These are phyloP conservation scores for Riparia riparia DNA, from an alignment of 2,113 vertebrate genomes.

Conservation along the genomic window DNA sequence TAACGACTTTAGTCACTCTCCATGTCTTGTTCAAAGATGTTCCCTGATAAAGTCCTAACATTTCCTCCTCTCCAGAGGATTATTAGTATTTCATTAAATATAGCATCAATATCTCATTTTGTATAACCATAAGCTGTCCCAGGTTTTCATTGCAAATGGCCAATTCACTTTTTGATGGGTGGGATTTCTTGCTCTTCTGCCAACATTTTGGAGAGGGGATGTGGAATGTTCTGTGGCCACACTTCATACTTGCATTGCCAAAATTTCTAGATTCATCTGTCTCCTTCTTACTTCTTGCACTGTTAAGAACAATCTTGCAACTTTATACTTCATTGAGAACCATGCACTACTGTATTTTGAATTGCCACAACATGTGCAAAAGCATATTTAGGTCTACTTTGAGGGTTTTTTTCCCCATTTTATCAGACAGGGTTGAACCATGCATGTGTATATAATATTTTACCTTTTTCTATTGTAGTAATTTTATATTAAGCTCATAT, in stretches of 20 bases:
- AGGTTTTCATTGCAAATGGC: not conserved
- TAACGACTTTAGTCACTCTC: not conserved
- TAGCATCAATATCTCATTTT: not conserved
- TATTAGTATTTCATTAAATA: not conserved
- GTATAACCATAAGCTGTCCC: not conserved
- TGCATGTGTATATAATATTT: not conserved
- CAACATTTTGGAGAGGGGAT: not conserved
- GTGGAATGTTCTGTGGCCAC: not conserved
- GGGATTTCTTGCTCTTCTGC: not conserved
- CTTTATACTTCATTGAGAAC: not conserved
- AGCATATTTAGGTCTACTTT: not conserved
- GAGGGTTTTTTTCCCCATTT: not conserved
- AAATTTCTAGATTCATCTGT: not conserved
- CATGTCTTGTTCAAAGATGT: not conserved
- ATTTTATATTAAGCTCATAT: conserved; percentile 48
- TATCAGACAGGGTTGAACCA: not conserved
- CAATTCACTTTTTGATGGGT: not conserved
- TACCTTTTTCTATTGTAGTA: not conserved
- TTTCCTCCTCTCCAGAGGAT: rapidly evolving
- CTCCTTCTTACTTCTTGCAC: not conserved
- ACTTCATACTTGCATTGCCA: not conserved
- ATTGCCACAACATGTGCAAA: not conserved
- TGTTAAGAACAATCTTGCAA: not conserved
- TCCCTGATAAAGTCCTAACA: not conserved
- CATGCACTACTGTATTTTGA: not conserved